These are phyloP conservation scores for Lepidurus apus DNA, from an alignment of 1,140 invertebrate genomes.

Conservation along the genomic window DNA sequence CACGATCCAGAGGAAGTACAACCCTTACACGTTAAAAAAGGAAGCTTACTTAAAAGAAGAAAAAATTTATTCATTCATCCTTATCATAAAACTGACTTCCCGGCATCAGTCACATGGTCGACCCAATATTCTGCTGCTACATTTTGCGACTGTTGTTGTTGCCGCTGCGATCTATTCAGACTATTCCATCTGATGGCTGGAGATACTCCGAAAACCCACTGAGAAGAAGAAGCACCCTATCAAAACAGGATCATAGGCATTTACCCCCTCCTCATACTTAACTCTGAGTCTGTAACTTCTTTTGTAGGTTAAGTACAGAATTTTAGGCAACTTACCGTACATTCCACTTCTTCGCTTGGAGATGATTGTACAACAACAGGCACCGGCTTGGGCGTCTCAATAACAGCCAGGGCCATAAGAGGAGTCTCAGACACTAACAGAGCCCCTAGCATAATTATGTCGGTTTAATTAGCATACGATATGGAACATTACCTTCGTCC, in stretches of 20 bases:
- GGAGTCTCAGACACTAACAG: background rate
- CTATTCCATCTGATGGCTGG: slow-evolving; percentile 21
- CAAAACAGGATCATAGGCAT: background rate
- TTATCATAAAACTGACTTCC: slow-evolving; percentile 19
- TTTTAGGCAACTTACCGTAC: background rate
- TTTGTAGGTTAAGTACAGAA: no score
- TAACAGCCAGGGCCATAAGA: background rate
- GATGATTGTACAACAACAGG: background rate
- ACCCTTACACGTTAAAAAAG: background rate
- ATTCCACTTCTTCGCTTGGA: background rate
- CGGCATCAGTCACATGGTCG: slow-evolving; percentile 7
- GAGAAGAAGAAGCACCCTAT: slow-evolving; percentile 14
- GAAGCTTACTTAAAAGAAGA: background rate
- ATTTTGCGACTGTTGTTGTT: background rate
- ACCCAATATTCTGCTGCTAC: background rate
- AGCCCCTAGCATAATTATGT: background rate
- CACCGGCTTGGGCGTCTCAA: slow-evolving; percentile 3
- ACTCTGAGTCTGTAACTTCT: background rate
- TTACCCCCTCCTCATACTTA: background rate
- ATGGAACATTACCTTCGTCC: slow-evolving; percentile 15
- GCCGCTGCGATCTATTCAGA: slow-evolving; percentile 1
- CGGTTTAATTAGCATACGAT: slow-evolving; percentile 1
- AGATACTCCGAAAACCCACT: slow-evolving; percentile 17
- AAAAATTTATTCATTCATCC: slow-evolving; percentile 8
- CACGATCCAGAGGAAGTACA: slow-evolving; percentile 21